Conservation (phyloP, 2,888 invertebrate genomes). For the Andrena marginata region DNA sequence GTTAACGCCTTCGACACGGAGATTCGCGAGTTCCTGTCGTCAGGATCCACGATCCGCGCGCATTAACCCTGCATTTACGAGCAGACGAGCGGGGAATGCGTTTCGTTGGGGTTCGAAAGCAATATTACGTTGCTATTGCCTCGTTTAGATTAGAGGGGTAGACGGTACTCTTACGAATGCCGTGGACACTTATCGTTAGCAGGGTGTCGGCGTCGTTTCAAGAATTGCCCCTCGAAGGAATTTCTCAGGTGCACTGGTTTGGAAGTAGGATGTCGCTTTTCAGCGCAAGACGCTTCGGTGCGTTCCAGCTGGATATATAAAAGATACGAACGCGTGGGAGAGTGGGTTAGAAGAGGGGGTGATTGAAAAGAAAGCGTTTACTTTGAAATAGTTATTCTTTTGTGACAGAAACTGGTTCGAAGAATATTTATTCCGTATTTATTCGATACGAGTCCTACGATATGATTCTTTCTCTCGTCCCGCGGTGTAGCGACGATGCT, state of each 20-base stretch:
- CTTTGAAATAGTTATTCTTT: background rate
- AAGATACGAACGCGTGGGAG: conserved; percentile 29
- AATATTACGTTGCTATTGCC: conserved; percentile 25
- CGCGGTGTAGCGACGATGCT: no score
- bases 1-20: conserved; percentile 51
- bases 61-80: conserved; percentile 34
- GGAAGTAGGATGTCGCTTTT: background rate
- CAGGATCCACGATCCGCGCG: background rate
- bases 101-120: conserved; percentile 17
- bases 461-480: background rate
- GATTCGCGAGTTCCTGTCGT: conserved; percentile 36
- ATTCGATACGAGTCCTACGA: no score
- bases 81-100: conserved; percentile 20
- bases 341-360: background rate
- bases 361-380: background rate
- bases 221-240: conserved; percentile 5
- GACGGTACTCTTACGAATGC: no score
- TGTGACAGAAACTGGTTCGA: no score
- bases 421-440: background rate
- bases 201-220: background rate
- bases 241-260: conserved; percentile 13
- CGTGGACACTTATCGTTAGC: no score
- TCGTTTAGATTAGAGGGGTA: conserved; percentile 4
- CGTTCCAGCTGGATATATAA: conserved; percentile 42
- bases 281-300: conserved; percentile 17